Evolutionary conservation across 1,140 invertebrate species (phyloP).

Genomic region (Trichogramma pretiosum): DNA sequence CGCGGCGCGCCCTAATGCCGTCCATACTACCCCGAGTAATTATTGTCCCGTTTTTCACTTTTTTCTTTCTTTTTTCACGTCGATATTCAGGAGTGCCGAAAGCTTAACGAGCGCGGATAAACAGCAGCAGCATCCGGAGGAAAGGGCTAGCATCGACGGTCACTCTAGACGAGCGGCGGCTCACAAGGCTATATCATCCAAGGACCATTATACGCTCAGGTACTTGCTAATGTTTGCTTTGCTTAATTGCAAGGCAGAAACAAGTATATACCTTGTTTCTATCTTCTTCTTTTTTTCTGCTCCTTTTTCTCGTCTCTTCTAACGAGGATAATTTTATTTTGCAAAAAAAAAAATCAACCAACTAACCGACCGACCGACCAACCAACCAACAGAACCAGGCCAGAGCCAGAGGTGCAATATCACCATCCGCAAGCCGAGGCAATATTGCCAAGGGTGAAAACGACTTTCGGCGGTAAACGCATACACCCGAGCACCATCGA

Average conservation of each 20-base stretch:
- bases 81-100: too few relatives aligned
- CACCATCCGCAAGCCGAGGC: too few relatives aligned
- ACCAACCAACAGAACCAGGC: slow-evolving; percentile 20
- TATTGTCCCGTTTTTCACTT: too few relatives aligned
- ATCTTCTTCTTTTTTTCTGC: too few relatives aligned
- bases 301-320: not conserved
- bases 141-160: slow-evolving; percentile 30
- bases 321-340: not conserved
- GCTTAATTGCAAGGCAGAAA: too few relatives aligned
- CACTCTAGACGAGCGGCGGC: slow-evolving; percentile 27
- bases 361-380: not conserved
- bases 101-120: too few relatives aligned
- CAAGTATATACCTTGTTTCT: not conserved
- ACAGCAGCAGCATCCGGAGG: not conserved
- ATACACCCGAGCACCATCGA: slow-evolving; percentile 61
- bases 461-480: slow-evolving; percentile 43
- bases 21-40: too few relatives aligned
- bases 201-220: slow-evolving; percentile 42
- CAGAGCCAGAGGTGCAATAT: slow-evolving; percentile 6
- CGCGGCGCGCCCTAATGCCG: not conserved
- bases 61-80: too few relatives aligned
- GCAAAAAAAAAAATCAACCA: not conserved
- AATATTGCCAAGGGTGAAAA: slow-evolving; percentile 23
- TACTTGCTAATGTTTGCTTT: too few relatives aligned
- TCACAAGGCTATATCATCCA: slow-evolving; percentile 27